These are phyloP conservation scores for Sycophila sp. DNA, from an alignment of 1,140 invertebrate genomes.

Conservation along the genomic window DNA sequence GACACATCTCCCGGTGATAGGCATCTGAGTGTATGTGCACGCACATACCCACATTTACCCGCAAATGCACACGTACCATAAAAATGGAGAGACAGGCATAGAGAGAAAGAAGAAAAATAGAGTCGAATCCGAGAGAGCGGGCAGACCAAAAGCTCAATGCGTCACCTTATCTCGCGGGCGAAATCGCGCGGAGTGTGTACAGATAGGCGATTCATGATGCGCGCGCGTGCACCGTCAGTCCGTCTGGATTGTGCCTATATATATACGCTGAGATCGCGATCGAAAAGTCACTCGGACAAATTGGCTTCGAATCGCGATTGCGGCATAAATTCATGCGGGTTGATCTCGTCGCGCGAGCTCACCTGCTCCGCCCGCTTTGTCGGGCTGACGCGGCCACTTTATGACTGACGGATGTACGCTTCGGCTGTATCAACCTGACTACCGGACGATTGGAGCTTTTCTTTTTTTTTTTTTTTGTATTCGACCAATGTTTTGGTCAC, in stretches of 20 bases:
- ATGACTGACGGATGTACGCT: neutral
- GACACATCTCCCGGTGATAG: too few relatives aligned
- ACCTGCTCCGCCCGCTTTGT: neutral
- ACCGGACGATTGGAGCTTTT: neutral
- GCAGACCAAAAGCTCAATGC: neutral
- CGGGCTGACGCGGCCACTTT: neutral
- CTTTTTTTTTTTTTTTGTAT: too few relatives aligned
- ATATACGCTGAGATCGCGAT: neutral
- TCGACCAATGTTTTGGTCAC: too few relatives aligned
- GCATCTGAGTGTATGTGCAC: too few relatives aligned
- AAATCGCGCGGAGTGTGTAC: neutral
- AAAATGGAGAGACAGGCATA: too few relatives aligned
- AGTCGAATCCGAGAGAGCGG: too few relatives aligned
- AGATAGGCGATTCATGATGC: neutral
- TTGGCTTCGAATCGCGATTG: conserved; percentile 25
- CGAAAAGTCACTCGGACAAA: conserved; percentile 30
- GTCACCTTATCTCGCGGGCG: neutral
- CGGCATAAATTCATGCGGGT: conserved; percentile 20
- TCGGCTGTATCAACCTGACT: neutral
- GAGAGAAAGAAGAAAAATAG: too few relatives aligned
- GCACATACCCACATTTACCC: too few relatives aligned
- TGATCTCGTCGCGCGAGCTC: neutral
- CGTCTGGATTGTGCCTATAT: neutral
- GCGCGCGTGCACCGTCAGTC: neutral
- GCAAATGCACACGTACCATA: too few relatives aligned